Percentiles rank a stretch among this genome's conserved stretches.
Conservation (phyloP, 1,140 invertebrate genomes). For the Antheraea mylitta region DNA sequence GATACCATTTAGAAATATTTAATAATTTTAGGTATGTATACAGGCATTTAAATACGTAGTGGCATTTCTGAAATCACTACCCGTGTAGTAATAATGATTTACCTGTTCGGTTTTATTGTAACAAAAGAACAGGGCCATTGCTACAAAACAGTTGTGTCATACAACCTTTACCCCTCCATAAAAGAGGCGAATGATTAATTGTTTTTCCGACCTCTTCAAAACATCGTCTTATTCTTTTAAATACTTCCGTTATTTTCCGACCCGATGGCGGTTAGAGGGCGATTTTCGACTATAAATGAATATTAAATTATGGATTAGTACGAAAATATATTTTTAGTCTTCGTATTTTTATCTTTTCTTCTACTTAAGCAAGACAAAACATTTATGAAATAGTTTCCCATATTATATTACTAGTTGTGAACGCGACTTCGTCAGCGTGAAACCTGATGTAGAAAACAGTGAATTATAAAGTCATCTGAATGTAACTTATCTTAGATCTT, state of each 20-base stretch:
- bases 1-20: conserved; percentile 35
- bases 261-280: conserved; percentile 65
- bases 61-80: conserved; percentile 34
- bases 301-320: conserved; percentile 62
- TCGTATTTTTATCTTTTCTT: conserved; percentile 22
- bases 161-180: conserved; percentile 64
- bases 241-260: conserved; percentile 76
- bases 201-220: conserved; percentile 73
- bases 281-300: conserved; percentile 69
- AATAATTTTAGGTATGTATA: conserved; percentile 17
- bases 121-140: conserved; percentile 55
- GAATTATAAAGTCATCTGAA: too few relatives aligned
- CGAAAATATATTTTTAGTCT: conserved; percentile 35
- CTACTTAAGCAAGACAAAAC: not conserved
- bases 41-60: conserved; percentile 22
- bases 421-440: too few relatives aligned
- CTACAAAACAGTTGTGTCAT: conserved; percentile 64
- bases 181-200: conserved; percentile 75
- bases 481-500: too few relatives aligned
- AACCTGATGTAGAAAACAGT: too few relatives aligned
- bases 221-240: conserved; percentile 75
- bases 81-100: conserved; percentile 31
- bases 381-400: not conserved
- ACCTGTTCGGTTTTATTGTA: conserved; percentile 37
- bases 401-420: conserved; percentile 3